Base-by-base conservation (phyloP, 2,797 vertebrate species). In the Hydrocynus forskahlii region DNA sequence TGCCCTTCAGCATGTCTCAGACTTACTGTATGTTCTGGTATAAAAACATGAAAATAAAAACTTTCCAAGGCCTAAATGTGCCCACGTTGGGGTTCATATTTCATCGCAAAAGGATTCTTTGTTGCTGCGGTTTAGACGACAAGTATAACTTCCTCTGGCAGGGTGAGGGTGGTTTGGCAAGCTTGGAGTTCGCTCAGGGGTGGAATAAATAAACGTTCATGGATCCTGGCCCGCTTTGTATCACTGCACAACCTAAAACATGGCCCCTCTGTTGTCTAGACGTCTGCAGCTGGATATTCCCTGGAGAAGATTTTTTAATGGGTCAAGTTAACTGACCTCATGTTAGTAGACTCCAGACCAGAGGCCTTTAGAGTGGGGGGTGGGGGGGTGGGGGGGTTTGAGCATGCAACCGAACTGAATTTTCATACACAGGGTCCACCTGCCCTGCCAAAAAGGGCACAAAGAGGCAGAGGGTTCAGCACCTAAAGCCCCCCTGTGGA, bases 251-350 rank as follows among this genome's bases (percentile, higher is more conserved):
- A 76, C 38, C 79, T 63, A 23, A 2, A 84, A 83, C 83, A 50
- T 64, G 81, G 76, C 64, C 60, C 78, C 71, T 80, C 45, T 52
- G 19, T 81, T 67, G 77, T 88, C 76, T 81, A 85, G 78, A 52
- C 84, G 79, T 80, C 79, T 43, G 50, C 80, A 83, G 21, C 80
- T 83, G 86, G 64, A 43, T 59, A 25, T 76, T 82, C 67, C 75
- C 68, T 67, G 55, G 79, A 84, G 86, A 50, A 87, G 29, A 21
- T 35, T 72, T 35, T 84, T 87, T 85, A 87, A 88, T 84, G 81
- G 86, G 86, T 89, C 88, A 88, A 75, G 68, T 85, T 29, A 88
- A 85, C 81, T 78, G 78, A 82, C 84, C 77, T 84, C 48, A 54
- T 48, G 40, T 40, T 43, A 66, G 48, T 60, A 43, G 5, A 17